Conservation (phyloP, 2,113 vertebrate genomes). For the Struthio camelus region DNA sequence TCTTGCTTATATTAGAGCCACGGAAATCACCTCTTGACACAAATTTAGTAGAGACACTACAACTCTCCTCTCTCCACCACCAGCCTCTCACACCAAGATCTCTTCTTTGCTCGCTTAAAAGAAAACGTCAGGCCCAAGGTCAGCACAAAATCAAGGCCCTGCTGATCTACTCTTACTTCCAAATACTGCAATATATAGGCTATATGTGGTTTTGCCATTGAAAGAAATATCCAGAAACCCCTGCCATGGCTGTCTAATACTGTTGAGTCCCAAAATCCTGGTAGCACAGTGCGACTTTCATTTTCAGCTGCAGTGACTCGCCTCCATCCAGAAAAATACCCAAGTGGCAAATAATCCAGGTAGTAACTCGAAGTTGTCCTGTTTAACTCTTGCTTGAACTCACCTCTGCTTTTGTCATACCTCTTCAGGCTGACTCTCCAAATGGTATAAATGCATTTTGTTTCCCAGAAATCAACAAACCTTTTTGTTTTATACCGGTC, state of each 20-base stretch:
- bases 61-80: background rate
- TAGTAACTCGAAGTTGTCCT: background rate
- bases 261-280: background rate
- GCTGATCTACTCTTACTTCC: background rate
- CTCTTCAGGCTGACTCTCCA: background rate
- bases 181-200: background rate
- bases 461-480: background rate
- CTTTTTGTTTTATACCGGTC: background rate
- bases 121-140: background rate
- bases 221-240: background rate
- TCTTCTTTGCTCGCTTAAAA: background rate
- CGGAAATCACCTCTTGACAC: background rate
- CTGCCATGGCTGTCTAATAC: background rate
- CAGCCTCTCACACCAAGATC: background rate
- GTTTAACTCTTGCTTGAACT: background rate
- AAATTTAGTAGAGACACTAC: too few species aligned
- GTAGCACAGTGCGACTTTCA: background rate
- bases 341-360: background rate
- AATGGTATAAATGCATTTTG: background rate
- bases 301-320: background rate
- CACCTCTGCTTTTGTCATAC: background rate
- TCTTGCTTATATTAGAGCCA: background rate
- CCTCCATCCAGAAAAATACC: background rate
- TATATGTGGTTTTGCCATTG: background rate
- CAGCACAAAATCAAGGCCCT: background rate